Evolutionary conservation across 2,888 invertebrate genomes (phyloP).

Genomic region (Mesorhabditis spiculigera): DNA sequence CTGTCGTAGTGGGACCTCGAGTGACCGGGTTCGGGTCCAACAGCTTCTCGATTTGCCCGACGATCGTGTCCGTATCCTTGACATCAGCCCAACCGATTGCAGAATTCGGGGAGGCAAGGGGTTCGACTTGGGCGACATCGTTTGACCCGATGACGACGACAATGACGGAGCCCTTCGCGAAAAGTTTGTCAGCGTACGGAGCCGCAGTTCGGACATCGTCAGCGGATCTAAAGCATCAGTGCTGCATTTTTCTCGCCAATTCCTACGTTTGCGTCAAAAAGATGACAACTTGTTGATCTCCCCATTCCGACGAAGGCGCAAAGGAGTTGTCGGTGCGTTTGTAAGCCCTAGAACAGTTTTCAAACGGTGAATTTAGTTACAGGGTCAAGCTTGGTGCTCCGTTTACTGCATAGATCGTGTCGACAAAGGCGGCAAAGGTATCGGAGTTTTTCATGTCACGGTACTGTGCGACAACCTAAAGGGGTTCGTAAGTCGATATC

Average conservation of each 20-base stretch:
- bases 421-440: neutral
- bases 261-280: neutral
- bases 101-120: neutral
- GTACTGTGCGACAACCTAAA: neutral
- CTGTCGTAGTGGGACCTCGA: neutral
- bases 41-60: neutral
- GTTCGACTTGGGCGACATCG: neutral
- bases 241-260: neutral
- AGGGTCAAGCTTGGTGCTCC: neutral
- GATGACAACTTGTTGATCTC: neutral
- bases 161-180: neutral
- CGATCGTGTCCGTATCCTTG: neutral
- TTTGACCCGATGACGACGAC: neutral
- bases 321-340: neutral
- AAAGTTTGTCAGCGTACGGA: neutral
- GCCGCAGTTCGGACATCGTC: neutral
- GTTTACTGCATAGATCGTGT: neutral
- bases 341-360: neutral
- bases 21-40: slow-evolving; percentile 6
- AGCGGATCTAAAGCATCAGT: neutral
- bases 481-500: neutral
- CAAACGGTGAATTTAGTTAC: no score
- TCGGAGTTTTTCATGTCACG: neutral
- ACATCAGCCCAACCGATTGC: slow-evolving; percentile 3
- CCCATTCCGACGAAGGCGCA: neutral